These are phyloP conservation scores for Ptilorrhoa leucosticta DNA, from an alignment of 2,113 vertebrate genomes.

Conservation along the genomic window DNA sequence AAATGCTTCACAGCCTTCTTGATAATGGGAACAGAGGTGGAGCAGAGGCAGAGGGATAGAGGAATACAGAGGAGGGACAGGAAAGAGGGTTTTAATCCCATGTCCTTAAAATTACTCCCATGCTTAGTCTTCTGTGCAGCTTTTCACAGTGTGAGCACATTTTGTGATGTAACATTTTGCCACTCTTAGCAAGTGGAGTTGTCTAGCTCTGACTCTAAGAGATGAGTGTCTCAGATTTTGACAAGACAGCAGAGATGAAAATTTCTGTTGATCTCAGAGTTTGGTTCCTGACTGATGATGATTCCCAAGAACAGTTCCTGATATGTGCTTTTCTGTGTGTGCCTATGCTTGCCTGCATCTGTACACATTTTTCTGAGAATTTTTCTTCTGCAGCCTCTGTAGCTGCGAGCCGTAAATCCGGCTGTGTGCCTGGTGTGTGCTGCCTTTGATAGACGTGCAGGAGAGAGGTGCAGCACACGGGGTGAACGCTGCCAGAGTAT, in stretches of 20 bases:
- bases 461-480: not conserved
- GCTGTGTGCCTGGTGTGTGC: not conserved
- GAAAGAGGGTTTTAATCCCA: not conserved
- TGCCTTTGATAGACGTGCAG: not conserved
- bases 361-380: not conserved
- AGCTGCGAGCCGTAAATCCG: not conserved
- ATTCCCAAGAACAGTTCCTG: not conserved
- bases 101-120: not conserved
- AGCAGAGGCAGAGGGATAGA: not conserved
- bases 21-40: not conserved
- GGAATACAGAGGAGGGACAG: not conserved
- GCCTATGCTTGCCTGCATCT: not conserved
- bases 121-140: not conserved
- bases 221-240: not conserved
- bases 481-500: not conserved
- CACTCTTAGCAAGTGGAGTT: not conserved
- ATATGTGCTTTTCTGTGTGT: not conserved
- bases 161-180: not conserved
- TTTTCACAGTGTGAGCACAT: not conserved
- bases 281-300: not conserved
- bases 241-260: not conserved
- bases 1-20: not conserved
- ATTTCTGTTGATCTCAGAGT: not conserved
- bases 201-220: not conserved
- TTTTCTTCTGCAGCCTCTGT: not conserved